Base-by-base conservation (phyloP, 2,888 invertebrate genomes). In the Epirrhoe alternata region DNA sequence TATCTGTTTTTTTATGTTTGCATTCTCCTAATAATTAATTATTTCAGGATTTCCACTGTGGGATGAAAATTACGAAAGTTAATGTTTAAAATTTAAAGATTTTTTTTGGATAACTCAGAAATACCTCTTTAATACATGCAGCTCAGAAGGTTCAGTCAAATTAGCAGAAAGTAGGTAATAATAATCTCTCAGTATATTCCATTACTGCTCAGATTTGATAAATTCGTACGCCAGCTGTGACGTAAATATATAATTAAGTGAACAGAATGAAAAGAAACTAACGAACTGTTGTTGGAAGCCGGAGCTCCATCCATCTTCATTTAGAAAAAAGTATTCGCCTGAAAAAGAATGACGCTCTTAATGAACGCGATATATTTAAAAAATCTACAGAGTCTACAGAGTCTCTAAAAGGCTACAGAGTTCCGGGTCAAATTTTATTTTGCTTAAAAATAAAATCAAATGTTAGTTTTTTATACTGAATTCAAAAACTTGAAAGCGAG, bases 251-350 rank as follows among this genome's bases (percentile, higher is more conserved):
- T 58, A 63, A 55, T 51, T 62, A 63, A 55, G 55, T 61, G 64
- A 53, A 62, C 53, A 59, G 31, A 49, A 64, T 53, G 58, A 67
- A 73, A 60, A 74, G 64, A 74, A 77, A 74, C 72, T 77, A 71
- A 74, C 72, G 75, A 77, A 76, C 74, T 75, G 69, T 81, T 77
- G 76, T 74, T 71, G 59, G 69, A 62, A 69, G 68, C 67, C 70
- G 72, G 67, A 66, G 74, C 66, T 76, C 71, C 81, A 83, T 85
- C 79, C 73, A 79, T 85, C 85, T 85, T 85, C 85, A 84, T 85
- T 81, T 80, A 74, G 65, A 73, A 42, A 72, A 79, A 70, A 69
- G 72, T 72, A 73, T 72, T 74, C 70, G 71, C 70, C 64, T 69
- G 55, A 68, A 76, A 52, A 58, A 70, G 77, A 82, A 77, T 77